Percentiles rank a stretch among this genome's conserved stretches.
These are phyloP conservation scores for Drosophila mayaguana DNA, from an alignment of 2,888 invertebrate genomes.

Conservation along the genomic window DNA sequence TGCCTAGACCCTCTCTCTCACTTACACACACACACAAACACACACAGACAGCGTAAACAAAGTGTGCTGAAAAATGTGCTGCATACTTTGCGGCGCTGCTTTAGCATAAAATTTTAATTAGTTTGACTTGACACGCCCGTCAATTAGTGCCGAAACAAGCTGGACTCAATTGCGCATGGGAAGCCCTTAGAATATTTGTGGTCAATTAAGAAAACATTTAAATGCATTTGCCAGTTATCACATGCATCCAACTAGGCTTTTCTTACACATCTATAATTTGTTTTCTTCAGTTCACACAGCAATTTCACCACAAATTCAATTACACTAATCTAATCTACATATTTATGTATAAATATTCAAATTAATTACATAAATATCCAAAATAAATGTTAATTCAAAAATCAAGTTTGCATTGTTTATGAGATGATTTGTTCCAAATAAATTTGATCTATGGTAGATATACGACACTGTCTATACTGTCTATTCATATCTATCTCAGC, in stretches of 20 bases:
- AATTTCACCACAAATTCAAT: background rate
- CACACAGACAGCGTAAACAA: conserved; percentile 29
- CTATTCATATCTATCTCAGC: too few species aligned
- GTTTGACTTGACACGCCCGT: conserved; percentile 61
- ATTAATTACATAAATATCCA: background rate
- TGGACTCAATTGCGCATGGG: conserved; percentile 21
- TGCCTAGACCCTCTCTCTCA: conserved; percentile 33
- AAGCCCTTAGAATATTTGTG: conserved; percentile 33
- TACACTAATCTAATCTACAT: background rate
- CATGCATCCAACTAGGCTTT: conserved; percentile 13
- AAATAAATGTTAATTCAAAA: too few species aligned
- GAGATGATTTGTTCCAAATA: too few species aligned
- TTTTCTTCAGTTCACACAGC: background rate
- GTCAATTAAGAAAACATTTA: conserved; percentile 49
- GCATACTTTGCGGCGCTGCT: conserved; percentile 63
- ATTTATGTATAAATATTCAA: background rate
- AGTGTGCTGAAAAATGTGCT: conserved; percentile 45
- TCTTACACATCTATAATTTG: background rate
- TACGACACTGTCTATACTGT: too few species aligned
- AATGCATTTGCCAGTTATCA: conserved; percentile 29
- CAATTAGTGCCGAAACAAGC: conserved; percentile 35
- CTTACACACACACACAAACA: conserved; percentile 19
- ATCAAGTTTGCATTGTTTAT: too few species aligned
- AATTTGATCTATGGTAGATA: too few species aligned
- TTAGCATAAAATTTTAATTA: conserved; percentile 76